Percentiles rank a stretch among this genome's conserved stretches.
phyloP scores from a whole-genome alignment of 2,797 vertebrate genomes.

The Ctenopoma multispine region DNA sequence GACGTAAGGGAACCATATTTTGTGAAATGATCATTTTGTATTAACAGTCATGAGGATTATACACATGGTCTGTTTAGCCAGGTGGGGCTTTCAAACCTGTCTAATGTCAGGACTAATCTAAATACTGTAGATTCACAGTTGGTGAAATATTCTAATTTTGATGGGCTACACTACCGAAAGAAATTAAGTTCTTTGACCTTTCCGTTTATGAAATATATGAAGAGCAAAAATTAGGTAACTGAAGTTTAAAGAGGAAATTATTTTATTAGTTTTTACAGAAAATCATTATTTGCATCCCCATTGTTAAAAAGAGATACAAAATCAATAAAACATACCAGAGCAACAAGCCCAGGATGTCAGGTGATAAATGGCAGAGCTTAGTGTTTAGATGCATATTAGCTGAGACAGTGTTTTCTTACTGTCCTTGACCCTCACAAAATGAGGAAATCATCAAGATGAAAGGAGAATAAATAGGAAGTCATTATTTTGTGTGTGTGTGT shows the following conservation, averaged over 20 bases:
- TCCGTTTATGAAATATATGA: neutral
- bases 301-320: neutral
- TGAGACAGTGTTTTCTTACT: constrained; percentile 54
- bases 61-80: no score
- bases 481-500: constrained; percentile 38
- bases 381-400: constrained; percentile 4
- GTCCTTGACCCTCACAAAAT: constrained; percentile 38
- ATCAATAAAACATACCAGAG: neutral
- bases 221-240: neutral
- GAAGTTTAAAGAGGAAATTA: neutral
- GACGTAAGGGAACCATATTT: neutral
- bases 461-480: constrained; percentile 46
- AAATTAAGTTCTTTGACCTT: neutral
- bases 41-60: neutral
- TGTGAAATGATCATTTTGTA: no score
- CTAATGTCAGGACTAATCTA: neutral
- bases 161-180: neutral
- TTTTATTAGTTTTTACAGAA: neutral
- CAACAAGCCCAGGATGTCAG: neutral
- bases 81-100: neutral
- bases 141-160: neutral
- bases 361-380: neutral
- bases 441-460: constrained; percentile 27
- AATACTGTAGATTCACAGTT: neutral
- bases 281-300: neutral